Base-by-base conservation (phyloP, 1,140 invertebrate genomes). In the Neomicropteryx cornuta region DNA sequence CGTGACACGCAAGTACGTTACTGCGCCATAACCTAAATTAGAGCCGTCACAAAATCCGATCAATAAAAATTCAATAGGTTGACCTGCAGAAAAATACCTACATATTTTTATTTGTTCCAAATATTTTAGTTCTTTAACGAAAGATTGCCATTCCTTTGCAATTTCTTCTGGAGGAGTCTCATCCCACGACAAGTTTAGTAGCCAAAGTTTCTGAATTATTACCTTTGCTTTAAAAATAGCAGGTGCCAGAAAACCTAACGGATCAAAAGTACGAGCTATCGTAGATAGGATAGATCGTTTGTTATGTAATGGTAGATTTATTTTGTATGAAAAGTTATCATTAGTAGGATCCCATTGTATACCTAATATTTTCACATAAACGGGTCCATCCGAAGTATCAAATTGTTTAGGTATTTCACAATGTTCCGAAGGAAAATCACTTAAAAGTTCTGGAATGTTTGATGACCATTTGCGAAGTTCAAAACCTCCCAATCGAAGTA, bases 21-120 rank as follows among this genome's bases (percentile, higher is more conserved):
- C 45, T 34, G 53, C 48, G 2, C 46, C 51, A 28, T 56, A 57
- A 1, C 48, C 56, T 4, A 13, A 16, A 30, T 55, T 30, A 4
- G 48, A 51, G 8, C 52, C 53, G 36, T 57, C 51, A 22, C 44
- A 51, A 32, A 57, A 56, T 1, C 54, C 56, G 28, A 49, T 48
- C 1, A 57, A 16, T 33, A 59, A 41, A 42, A 33, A 43, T 4
- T 23, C 33, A 36, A 44, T 14, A 39, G 23, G 13, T 2, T 27
- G 19, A 2, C 20, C 21, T 19, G 31, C 24, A 16, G 30, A 34
- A 10, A 42, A 8, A 8, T 24, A 14, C 8, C 43, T 33, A 33
- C 2, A 33, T 6, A n/a, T 30, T 11, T 11, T 34, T 19, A 5
- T 4, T 38, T 11, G 24, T 11, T 5, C 11, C 27, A 14, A 17